These are phyloP conservation scores for Kobus ellipsiprymnus DNA, from an alignment of 2,113 vertebrate species.

Conservation along the genomic window DNA sequence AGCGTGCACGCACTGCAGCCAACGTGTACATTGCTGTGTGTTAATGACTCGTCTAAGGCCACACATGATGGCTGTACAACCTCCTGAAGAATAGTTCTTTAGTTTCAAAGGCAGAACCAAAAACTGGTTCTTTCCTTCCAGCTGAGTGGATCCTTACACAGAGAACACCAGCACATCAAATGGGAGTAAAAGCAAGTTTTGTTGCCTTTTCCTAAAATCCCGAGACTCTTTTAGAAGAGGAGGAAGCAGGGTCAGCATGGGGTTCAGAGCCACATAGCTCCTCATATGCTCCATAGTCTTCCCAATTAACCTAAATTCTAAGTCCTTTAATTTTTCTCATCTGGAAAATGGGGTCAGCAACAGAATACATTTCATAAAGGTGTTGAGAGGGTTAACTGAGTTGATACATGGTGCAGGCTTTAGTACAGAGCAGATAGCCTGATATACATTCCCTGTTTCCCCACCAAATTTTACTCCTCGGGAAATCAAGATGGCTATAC, in stretches of 20 bases:
- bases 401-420: neutral
- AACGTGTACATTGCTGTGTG: neutral
- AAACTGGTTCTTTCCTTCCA: neutral
- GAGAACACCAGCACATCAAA: neutral
- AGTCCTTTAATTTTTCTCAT: constrained; percentile 10
- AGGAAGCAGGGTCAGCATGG: neutral
- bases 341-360: neutral
- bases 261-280: neutral
- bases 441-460: neutral
- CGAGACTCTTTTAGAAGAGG: neutral
- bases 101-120: neutral
- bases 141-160: neutral
- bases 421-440: neutral
- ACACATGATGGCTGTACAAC: neutral
- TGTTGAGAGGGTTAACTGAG: neutral
- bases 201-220: neutral
- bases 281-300: neutral
- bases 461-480: neutral
- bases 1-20: neutral
- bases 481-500: neutral
- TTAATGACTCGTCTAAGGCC: neutral
- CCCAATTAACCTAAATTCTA: neutral
- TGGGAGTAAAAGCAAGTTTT: neutral
- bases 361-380: neutral
- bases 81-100: neutral